phyloP scores from a whole-genome alignment of 2,888 invertebrate genomes.

The Amorpha juglandis region DNA sequence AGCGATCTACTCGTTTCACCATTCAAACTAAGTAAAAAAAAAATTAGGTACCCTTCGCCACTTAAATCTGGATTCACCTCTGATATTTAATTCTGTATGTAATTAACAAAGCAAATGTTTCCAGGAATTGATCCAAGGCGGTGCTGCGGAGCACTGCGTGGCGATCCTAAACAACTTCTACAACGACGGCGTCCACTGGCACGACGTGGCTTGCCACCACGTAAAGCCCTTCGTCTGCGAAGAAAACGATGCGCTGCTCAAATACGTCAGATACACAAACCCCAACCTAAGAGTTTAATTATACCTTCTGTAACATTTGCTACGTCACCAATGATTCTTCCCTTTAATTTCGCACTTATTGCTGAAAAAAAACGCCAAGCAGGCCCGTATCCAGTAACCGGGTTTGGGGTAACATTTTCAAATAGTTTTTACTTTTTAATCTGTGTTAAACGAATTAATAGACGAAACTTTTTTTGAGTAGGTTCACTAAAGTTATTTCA shows the following conservation, averaged over 20 bases:
- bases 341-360: conserved; percentile 24
- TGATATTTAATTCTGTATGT: no score
- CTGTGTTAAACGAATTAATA: not conserved
- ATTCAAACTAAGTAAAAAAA: no score
- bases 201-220: conserved; percentile 95
- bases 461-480: no score
- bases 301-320: conserved; percentile 28
- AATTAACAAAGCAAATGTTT: not conserved
- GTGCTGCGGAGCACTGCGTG: conserved; percentile 93
- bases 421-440: no score
- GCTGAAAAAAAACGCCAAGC: not conserved
- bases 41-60: no score
- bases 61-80: no score
- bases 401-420: not conserved
- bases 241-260: conserved; percentile 93
- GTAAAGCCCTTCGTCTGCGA: conserved; percentile 95
- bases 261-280: conserved; percentile 92
- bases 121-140: conserved; percentile 90
- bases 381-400: not conserved
- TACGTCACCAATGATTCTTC: conserved; percentile 32
- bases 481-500: no score
- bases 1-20: no score
- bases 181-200: conserved; percentile 96
- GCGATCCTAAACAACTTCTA: conserved; percentile 95
- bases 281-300: conserved; percentile 89